These are phyloP conservation scores for Tholera decimalis DNA, from an alignment of 2,888 invertebrate genomes.

Conservation along the genomic window DNA sequence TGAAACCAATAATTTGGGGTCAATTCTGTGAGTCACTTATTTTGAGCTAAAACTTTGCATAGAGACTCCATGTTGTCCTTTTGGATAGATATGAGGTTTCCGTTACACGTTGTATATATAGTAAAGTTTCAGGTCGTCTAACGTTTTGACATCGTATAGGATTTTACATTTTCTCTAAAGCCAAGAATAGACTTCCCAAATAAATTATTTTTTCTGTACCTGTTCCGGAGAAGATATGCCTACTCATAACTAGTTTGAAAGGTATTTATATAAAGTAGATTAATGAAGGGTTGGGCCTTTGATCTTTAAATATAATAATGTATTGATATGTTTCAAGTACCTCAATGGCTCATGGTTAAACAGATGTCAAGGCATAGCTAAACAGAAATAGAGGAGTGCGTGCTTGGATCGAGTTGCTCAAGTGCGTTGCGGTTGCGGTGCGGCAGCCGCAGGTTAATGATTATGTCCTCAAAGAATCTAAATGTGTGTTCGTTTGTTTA, in stretches of 20 bases:
- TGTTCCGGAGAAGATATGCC: background rate
- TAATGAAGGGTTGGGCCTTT: constrained; percentile 54
- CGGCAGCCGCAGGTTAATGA: constrained; percentile 42
- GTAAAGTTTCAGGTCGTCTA: background rate
- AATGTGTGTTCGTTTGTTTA: constrained; percentile 28
- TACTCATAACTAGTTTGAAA: constrained; percentile 17
- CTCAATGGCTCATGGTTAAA: constrained; percentile 20
- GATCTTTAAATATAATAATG: constrained; percentile 58
- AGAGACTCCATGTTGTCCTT: too few species aligned
- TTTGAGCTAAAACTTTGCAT: too few species aligned
- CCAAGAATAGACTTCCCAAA: background rate
- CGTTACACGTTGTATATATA: background rate
- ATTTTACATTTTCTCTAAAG: background rate
- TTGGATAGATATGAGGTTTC: too few species aligned
- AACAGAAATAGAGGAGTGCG: constrained; percentile 70
- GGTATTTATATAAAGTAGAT: constrained; percentile 33
- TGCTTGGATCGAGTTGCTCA: constrained; percentile 56
- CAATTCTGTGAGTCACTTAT: too few species aligned
- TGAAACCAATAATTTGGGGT: too few species aligned
- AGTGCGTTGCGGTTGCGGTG: constrained; percentile 63
- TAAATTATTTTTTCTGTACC: background rate
- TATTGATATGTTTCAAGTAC: constrained; percentile 58
- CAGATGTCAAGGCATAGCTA: constrained; percentile 59
- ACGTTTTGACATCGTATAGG: background rate
- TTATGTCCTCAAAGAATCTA: constrained; percentile 52